Conservation (phyloP, 2,113 vertebrate genomes). For the Sinocyclocheilus anophthalmus region DNA sequence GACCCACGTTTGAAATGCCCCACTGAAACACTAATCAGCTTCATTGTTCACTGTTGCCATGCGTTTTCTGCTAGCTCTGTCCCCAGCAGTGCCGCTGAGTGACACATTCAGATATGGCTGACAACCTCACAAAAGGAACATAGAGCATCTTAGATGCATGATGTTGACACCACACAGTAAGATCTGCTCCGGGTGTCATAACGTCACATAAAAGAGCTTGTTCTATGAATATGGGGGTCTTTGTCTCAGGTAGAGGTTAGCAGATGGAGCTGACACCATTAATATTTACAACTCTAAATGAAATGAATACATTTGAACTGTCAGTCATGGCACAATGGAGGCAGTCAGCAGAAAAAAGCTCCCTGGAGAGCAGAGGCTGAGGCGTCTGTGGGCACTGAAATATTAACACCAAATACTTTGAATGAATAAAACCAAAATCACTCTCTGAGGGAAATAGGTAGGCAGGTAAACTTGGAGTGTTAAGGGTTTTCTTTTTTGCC, state of each 20-base stretch:
- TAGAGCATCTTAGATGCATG: constrained; percentile 46
- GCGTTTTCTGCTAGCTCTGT: constrained; percentile 42
- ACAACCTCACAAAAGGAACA: constrained; percentile 55
- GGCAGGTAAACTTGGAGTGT: constrained; percentile 41
- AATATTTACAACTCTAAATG: constrained; percentile 60
- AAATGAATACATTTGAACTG: constrained; percentile 59
- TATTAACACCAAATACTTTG: constrained; percentile 56
- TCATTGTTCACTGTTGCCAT: constrained; percentile 41
- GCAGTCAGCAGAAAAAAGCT: constrained; percentile 52
- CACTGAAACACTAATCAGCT: not conserved
- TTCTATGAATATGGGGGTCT: constrained; percentile 45
- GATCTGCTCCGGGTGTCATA: constrained; percentile 48
- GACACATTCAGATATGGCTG: constrained; percentile 50
- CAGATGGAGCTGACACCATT: constrained; percentile 61
- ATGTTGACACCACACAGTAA: constrained; percentile 57
- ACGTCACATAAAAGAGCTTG: constrained; percentile 48
- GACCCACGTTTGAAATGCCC: not conserved
- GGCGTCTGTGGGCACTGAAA: constrained; percentile 49
- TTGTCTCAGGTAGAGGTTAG: constrained; percentile 56
- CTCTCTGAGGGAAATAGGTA: constrained; percentile 15
- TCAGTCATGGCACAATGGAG: constrained; percentile 58
- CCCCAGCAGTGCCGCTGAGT: constrained; percentile 44
- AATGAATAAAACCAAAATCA: constrained; percentile 50
- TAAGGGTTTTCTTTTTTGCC: constrained; percentile 26
- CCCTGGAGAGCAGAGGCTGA: constrained; percentile 42